These are phyloP conservation scores for Acronicta alni DNA, from an alignment of 2,888 invertebrate genomes.

Conservation along the genomic window DNA sequence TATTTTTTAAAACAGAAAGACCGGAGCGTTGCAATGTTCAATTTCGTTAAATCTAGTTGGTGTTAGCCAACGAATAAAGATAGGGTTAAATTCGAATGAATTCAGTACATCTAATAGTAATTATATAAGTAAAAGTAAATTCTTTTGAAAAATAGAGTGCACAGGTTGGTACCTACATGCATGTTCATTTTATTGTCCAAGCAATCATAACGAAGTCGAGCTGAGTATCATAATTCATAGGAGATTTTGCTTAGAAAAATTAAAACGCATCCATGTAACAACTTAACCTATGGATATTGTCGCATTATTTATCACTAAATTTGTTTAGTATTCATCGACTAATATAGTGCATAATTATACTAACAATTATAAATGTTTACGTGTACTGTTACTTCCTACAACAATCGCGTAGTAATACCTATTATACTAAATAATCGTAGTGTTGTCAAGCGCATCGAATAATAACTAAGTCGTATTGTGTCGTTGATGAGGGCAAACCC, in stretches of 20 bases:
- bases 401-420: constrained; percentile 44
- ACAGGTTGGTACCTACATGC: constrained; percentile 28
- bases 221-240: constrained; percentile 39
- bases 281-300: constrained; percentile 86
- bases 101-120: constrained; percentile 36
- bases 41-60: too few relatives aligned
- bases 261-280: constrained; percentile 63
- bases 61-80: constrained; percentile 1
- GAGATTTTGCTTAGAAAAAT: constrained; percentile 50
- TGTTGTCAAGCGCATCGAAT: constrained; percentile 45
- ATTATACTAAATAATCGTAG: constrained; percentile 34
- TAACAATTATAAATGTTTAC: constrained; percentile 56
- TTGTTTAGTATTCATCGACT: constrained; percentile 54
- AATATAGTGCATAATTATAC: constrained; percentile 56
- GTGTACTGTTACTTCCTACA: constrained; percentile 49
- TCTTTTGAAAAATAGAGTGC: constrained; percentile 50
- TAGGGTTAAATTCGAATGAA: constrained; percentile 43
- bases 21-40: too few relatives aligned
- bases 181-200: constrained; percentile 48
- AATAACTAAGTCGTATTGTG: constrained; percentile 31
- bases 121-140: constrained; percentile 43
- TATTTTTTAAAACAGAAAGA: background rate
- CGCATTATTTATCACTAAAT: constrained; percentile 83
- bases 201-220: constrained; percentile 37
- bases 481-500: constrained; percentile 33